Base-by-base conservation (phyloP, 2,113 vertebrate genomes). In the Sinocyclocheilus anophthalmus region DNA sequence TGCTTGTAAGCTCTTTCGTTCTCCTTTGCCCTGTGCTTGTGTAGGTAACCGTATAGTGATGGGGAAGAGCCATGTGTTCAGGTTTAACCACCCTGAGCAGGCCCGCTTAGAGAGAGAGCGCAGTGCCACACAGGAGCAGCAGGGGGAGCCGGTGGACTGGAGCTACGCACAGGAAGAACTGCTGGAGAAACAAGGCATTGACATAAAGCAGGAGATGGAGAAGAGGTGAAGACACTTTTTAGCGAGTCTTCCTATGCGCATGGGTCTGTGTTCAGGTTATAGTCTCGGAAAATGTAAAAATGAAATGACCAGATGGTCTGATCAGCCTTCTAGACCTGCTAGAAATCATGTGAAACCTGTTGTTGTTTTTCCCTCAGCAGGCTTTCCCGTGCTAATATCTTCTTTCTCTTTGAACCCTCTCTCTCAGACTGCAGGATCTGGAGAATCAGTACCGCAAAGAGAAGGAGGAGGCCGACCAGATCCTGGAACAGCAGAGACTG, bases 61-160 rank as follows among this genome's bases (percentile, higher is more conserved):
- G 45, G 97, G 97, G 50, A 98, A 97, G 95, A 98, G 96, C 93
- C 97, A 98, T 24, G 97, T 97, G 84, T 98, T 98, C 87, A 94
- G 97, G n/a, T 98, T 98, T 90, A 98, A 97, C 91, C 97, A 98
- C 39, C 97, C 97, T 0, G 97, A 97, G 90, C 97, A 97, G 94
- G 96, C 97, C 0, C 81, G 97, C 18, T 45, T 96, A 85, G 96
- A 96, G 90, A 87, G 97, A 30, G 96, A 97, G 92, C 95, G 96
- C 90, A 94, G 93, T 2, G 93, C 80, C 24, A 91, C 94, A 5
- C 86, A 90, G 0, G 96, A 96, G 26, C 95, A 93, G 16, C 96
- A 95, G 91, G 93, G 84, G 1, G 97, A 97, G 93, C 94, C 94
- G 0, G 96, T 96, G 33, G 97, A 98, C 95, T 97, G 97, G 97